Conservation (phyloP, 1,140 invertebrate genomes). For the Drosophila nasuta region DNA sequence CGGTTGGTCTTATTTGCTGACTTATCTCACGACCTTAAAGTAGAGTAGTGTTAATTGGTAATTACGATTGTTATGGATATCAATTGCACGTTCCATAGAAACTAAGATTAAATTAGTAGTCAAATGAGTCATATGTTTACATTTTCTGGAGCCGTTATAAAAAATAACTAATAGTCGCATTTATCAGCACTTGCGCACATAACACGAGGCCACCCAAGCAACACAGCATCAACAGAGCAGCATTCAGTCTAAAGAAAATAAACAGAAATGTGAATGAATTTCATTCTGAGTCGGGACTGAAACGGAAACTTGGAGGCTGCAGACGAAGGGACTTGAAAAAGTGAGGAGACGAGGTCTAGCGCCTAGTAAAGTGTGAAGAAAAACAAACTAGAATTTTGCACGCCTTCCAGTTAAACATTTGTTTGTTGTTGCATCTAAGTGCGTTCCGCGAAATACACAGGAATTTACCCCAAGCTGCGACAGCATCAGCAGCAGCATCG, state of each 20-base stretch:
- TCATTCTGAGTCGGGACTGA: slow-evolving; percentile 36
- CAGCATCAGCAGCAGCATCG: slow-evolving; percentile 37
- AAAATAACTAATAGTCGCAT: slow-evolving; percentile 44
- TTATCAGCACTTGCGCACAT: slow-evolving; percentile 58
- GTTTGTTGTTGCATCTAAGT: slow-evolving; percentile 71
- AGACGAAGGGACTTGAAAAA: neutral
- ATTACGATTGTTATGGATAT: slow-evolving; percentile 41
- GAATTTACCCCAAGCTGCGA: slow-evolving; percentile 77
- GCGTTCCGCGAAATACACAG: slow-evolving; percentile 68
- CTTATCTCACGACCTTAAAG: slow-evolving; percentile 37
- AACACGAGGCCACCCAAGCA: slow-evolving; percentile 70
- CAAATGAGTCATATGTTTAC: neutral
- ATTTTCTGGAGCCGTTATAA: slow-evolving; percentile 41
- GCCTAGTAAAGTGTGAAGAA: slow-evolving; percentile 69
- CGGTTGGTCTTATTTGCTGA: slow-evolving; percentile 24
- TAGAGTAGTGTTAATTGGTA: slow-evolving; percentile 68
- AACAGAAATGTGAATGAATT: slow-evolving; percentile 72
- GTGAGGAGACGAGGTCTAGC: slow-evolving; percentile 39
- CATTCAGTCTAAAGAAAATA: slow-evolving; percentile 60
- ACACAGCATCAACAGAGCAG: slow-evolving; percentile 38
- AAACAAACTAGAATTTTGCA: slow-evolving; percentile 61
- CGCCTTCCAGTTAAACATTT: slow-evolving; percentile 75
- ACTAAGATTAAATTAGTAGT: neutral
- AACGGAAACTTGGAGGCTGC: slow-evolving; percentile 16
- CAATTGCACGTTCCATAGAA: neutral